Base-by-base conservation (phyloP, 2,797 vertebrate species). In the Liasis olivaceus region DNA sequence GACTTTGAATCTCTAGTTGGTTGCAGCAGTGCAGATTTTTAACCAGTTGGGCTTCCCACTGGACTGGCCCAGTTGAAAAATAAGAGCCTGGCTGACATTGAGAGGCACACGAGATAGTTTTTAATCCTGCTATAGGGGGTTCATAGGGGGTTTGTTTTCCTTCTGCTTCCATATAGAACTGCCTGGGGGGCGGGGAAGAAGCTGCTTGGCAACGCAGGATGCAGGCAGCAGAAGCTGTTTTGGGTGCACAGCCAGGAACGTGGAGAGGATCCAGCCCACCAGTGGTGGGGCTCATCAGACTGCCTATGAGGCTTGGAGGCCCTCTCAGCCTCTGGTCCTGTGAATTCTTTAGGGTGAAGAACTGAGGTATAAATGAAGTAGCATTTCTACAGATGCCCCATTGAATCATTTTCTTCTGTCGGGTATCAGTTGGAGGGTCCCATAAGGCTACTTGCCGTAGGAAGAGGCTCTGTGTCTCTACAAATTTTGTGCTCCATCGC, bases 401-500 rank as follows among this genome's bases (percentile, higher is more conserved):
- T 14, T 8, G 64, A 58, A 26, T 31, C n/a, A 2, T 28, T 15
- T 11, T 17, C 24, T 31, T 12, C n/a, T 36, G 5, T 5, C 8
- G 6, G 22, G 22, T 8, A 1, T 0, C 64, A 11, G 26, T 31
- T 58, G 54, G 36, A 28, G 22, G 7, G 6, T 64, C 17, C 63
- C 26, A 0, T 7, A 15, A 51, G 47, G 15, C n/a, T 58, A 11
- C 14, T 24, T 9, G 58, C 5, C 28, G 1, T 22, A 51, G 64
- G 28, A 36, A 72, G 15, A 0, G 66, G 31, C 64, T n/a, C n/a
- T 0, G 2, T 6, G 5, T 72, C 69, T 20, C 15, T 72, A 8
- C 31, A 72, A 9, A 36, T 3, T 1, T 15, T 9, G 31, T 36
- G 15, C 69, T 77, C 69, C 17, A 1, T 22, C 3, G 0, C 1